Base-by-base conservation (phyloP, 2,113 vertebrate species). In the Paramisgurnus dabryanus region DNA sequence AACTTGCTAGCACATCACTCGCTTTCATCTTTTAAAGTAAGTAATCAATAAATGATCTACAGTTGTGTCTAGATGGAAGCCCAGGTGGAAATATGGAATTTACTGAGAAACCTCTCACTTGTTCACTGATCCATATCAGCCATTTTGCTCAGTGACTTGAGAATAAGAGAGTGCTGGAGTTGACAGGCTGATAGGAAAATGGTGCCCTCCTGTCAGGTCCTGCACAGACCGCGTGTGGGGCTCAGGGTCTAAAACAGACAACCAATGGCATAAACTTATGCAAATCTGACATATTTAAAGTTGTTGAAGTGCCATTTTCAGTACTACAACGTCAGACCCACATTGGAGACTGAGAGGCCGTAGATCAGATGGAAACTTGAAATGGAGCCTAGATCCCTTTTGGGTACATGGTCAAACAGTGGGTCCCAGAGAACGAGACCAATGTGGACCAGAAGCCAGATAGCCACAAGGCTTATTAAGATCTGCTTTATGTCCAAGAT, bases 301-400 rank as follows among this genome's bases (percentile, higher is more conserved):
- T 80, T 22, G 39, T 18, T 10, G 45, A 81, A 67, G 63, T 73
- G 78, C 53, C 50, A 53, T 80, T 82, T 82, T 27, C 80, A 84
- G 18, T 63, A 7, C 66, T 70, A 67, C 65, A 80, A 80, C 71
- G 76, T 76, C 68, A 67, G 22, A 60, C 72, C 55, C 55, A 11
- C 76, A 55, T 80, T 60, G 76, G 70, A 76, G 34, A 65, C 57
- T 58, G 65, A 27, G 39, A 68, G 71, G 55, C 22, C 47, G 65
- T 17, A 39, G 80, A 85, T 83, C 78, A 72, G 81, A 81, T 81
- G 49, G 39, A 40, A 15, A 7, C 4, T 74, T 81, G 68, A 67
- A 50, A 50, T 8, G 43, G 65, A 80, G 78, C 60, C 64, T 41
- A 76, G 57, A 79, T 81, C 27, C 70, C 43, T 43, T 63, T 69